Base-by-base conservation (phyloP, 1,140 invertebrate genomes). In the Aleiodes sp. region DNA sequence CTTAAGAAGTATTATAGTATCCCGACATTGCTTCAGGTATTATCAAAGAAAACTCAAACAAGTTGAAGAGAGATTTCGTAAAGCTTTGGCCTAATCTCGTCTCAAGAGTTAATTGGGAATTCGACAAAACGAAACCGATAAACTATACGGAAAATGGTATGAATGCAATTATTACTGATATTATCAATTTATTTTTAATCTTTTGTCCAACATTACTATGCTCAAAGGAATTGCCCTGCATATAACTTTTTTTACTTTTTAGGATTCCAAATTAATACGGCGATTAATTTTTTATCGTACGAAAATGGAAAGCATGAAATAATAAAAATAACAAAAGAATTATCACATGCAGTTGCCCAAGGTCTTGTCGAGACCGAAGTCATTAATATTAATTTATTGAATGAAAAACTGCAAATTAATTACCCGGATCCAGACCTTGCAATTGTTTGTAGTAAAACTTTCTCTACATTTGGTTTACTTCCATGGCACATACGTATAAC, bases 401-500 rank as follows among this genome's bases (percentile, higher is more conserved):
- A 89, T 80, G 82, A 83, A 66, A 81, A 82, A 70, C 78, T 92
- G 68, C 71, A 74, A 77, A 74, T 84, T 66, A 76, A 77, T 39
- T 86, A 91, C 78, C 90, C 91, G 28, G 91, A 92, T 71, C 91
- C 91, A 19, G 90, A 93, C 74, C 75, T 92, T 70, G 89, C 87
- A 35, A 76, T 93, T 65, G 88, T 90, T 76, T 90, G 87, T 76
- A 91, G 91, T 21, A 79, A 87, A 21, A 74, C 81, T 37, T 89
- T 88, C 73, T 87, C 82, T 68, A 89, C 90, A 37, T 87, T 87
- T 78, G 90, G 90, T 66, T 85, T 91, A 78, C 82, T 92, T 16
- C 91, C 91, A 37, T 93, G 91, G 92, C 91, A 92, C 75, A 90
- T 91, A 74, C 87, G 89, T 84, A 76, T 91, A 46, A 90, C 91